phyloP scores from a whole-genome alignment of 2,113 vertebrate species.

The Atractosteus spatula region DNA sequence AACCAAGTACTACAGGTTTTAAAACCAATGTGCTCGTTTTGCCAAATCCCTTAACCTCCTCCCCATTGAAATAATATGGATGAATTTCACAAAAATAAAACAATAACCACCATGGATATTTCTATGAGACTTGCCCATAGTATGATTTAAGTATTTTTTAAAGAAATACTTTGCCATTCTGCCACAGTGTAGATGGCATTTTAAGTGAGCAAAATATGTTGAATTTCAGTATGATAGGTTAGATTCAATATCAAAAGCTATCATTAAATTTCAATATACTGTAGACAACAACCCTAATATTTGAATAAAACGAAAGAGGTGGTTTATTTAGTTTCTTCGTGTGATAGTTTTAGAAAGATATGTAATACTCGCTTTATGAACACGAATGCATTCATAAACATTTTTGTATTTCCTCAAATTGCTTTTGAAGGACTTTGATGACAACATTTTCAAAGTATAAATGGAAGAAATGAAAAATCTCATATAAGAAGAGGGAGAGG shows the following conservation, averaged over 20 bases:
- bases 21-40: too few species aligned
- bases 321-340: not conserved
- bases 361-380: constrained; percentile 58
- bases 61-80: too few species aligned
- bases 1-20: too few species aligned
- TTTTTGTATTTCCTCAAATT: constrained; percentile 43
- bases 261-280: constrained; percentile 39
- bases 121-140: too few species aligned
- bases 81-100: too few species aligned
- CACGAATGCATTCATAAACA: constrained; percentile 38
- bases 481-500: constrained; percentile 63
- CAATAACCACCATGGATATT: too few species aligned
- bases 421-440: constrained; percentile 65
- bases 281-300: constrained; percentile 23
- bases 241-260: constrained; percentile 18
- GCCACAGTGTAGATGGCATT: constrained; percentile 32
- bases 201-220: constrained; percentile 28
- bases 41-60: too few species aligned
- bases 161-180: constrained; percentile 10
- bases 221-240: constrained; percentile 20
- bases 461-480: constrained; percentile 64
- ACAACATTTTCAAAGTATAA: constrained; percentile 65
- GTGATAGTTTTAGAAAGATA: constrained; percentile 47
- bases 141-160: too few species aligned
- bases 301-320: constrained; percentile 32